Conservation (phyloP, 1,140 invertebrate genomes). For the Cotesia typhae region DNA sequence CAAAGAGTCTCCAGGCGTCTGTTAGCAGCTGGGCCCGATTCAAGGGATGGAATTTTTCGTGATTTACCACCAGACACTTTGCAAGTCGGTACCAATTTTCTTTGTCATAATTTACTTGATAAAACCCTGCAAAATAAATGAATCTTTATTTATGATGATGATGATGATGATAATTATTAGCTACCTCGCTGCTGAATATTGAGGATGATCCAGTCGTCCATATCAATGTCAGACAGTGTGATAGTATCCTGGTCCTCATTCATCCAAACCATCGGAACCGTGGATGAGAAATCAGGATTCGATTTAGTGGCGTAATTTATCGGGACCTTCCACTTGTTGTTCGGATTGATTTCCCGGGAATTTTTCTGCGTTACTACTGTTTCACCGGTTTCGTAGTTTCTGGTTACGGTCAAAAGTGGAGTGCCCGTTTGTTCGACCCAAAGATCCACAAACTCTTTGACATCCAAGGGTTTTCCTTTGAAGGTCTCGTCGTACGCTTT, state of each 20-base stretch:
- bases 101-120: conserved; percentile 14
- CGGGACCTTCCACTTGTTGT: conserved; percentile 65
- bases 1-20: not conserved
- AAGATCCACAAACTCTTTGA: conserved; percentile 68
- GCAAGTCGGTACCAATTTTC: conserved; percentile 9
- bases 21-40: conserved; percentile 18
- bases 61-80: not conserved
- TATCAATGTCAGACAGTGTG: conserved; percentile 37
- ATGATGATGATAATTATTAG: no score
- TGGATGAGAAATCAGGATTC: conserved; percentile 52
- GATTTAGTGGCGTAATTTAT: conserved; percentile 61
- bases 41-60: not conserved
- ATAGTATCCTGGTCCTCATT: conserved; percentile 43
- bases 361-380: not conserved
- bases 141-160: not conserved
- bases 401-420: not conserved
- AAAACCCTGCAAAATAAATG: not conserved
- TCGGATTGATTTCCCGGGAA: not conserved
- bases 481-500: conserved; percentile 62
- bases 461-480: conserved; percentile 50
- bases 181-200: conserved; percentile 43
- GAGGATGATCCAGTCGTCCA: conserved; percentile 55
- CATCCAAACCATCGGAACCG: conserved; percentile 58
- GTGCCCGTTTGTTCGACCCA: conserved; percentile 67
- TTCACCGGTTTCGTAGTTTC: not conserved